Evolutionary conservation across 2,797 vertebrate genomes (phyloP), one percentile per base, ranked within the genome.

Genomic region (Nannoperca obscura): DNA sequence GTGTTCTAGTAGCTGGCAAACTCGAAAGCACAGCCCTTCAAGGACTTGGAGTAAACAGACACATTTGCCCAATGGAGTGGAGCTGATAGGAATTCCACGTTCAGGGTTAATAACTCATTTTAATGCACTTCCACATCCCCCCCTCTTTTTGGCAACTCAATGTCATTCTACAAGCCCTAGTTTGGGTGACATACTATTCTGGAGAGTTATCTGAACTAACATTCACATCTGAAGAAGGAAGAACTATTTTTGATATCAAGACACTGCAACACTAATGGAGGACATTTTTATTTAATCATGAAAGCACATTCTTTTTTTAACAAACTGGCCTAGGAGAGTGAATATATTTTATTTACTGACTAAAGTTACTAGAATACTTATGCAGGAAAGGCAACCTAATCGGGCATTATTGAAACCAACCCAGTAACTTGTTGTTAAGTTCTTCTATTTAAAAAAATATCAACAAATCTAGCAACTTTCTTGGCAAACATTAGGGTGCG

Each of bases 21-120:
- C 76, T 62, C 47, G 84, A 85, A 92, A 85, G 81, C 76, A 83
- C 76, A 81, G 76, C 74, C 76, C 81, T 88, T 91, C 87, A 90
- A 93, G 91, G 92, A 91, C 90, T 91, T 84, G 75, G 81, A 90
- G 82, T 90, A 91, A 91, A 91, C 89, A 91, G 84, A 86, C 82
- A 89, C 85, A 90, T 91, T 91, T 94, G 84, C 74, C 79, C 88
- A 91, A 88, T 90, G 85, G 82, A 91, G 72, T 91, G 82, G 83
- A 85, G 86, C 87, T 85, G 81, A 93, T 86, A 82, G 80, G 83
- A 83, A 83, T 64, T 84, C 76, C 75, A 91, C 82, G 88, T 84
- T 86, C 71, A 78, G 83, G 80, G 54, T 86, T 88, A 77, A 86
- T 75, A 73, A 84, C 72, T 86, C 72, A 85, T 82, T 90, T 77